These are phyloP conservation scores for Ommatoiulus sabulosus DNA, from an alignment of 2,888 invertebrate genomes.

Conservation along the genomic window DNA sequence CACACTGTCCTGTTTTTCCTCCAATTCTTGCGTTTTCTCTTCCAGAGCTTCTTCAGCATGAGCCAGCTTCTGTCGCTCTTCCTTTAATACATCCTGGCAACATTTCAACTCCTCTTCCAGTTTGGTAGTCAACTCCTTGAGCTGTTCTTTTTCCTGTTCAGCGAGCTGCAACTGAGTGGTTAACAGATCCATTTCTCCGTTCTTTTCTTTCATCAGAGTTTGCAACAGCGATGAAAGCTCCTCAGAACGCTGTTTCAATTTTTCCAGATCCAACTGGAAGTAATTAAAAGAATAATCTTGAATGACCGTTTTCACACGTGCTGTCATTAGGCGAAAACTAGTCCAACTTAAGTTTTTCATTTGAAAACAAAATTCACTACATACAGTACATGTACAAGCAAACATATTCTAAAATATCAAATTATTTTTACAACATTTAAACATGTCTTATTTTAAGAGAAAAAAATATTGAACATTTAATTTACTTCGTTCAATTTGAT, in stretches of 20 bases:
- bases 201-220: conserved; percentile 67
- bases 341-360: too few species aligned
- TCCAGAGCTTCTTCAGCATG: conserved; percentile 14
- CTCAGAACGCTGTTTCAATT: conserved; percentile 54
- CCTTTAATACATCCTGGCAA: neutral
- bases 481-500: too few species aligned
- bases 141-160: conserved; percentile 53
- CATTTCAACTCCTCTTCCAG: conserved; percentile 30
- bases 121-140: neutral
- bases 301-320: too few species aligned
- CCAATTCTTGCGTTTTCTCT: conserved; percentile 28
- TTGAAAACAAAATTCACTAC: too few species aligned
- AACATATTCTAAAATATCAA: too few species aligned
- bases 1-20: conserved; percentile 60
- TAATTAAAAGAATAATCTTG: neutral
- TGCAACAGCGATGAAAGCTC: conserved; percentile 61
- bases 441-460: too few species aligned
- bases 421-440: too few species aligned
- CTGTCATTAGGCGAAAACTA: too few species aligned
- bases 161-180: conserved; percentile 62
- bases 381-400: too few species aligned
- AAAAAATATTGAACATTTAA: too few species aligned
- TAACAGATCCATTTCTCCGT: conserved; percentile 66
- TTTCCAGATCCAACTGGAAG: conserved; percentile 51
- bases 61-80: neutral